Evolutionary conservation across 2,113 vertebrate genomes (phyloP).

Genomic region (Aythya baeri): DNA sequence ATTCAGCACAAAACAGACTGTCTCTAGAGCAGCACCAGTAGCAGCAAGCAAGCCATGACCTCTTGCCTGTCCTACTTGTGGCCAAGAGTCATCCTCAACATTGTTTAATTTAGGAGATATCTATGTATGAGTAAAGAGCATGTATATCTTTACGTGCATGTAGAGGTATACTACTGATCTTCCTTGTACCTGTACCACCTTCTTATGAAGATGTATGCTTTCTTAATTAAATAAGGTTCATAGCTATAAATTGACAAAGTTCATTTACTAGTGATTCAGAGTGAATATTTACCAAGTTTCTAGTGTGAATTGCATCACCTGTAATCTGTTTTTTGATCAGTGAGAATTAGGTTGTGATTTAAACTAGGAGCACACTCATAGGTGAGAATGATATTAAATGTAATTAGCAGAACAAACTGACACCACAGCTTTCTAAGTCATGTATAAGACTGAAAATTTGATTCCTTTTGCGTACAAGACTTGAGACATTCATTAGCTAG

Average conservation of each 20-base stretch:
- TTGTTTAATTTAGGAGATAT: not conserved
- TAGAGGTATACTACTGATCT: not conserved
- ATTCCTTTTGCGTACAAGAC: not conserved
- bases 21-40: not conserved
- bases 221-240: not conserved
- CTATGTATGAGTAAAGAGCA: no score
- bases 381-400: not conserved
- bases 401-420: conserved; percentile 24
- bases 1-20: fast-evolving
- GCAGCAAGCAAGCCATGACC: not conserved
- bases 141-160: no score
- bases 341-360: conserved; percentile 6
- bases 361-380: not conserved
- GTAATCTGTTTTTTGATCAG: not conserved
- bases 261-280: not conserved
- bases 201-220: fast-evolving
- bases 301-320: not conserved
- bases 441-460: not conserved
- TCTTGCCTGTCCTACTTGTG: not conserved
- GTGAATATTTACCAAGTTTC: not conserved
- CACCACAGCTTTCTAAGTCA: not conserved
- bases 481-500: not conserved
- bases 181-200: not conserved
- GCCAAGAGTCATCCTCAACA: not conserved
- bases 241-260: not conserved